Base-by-base conservation (phyloP, 1,140 invertebrate genomes). In the Lepidurus arcticus region DNA sequence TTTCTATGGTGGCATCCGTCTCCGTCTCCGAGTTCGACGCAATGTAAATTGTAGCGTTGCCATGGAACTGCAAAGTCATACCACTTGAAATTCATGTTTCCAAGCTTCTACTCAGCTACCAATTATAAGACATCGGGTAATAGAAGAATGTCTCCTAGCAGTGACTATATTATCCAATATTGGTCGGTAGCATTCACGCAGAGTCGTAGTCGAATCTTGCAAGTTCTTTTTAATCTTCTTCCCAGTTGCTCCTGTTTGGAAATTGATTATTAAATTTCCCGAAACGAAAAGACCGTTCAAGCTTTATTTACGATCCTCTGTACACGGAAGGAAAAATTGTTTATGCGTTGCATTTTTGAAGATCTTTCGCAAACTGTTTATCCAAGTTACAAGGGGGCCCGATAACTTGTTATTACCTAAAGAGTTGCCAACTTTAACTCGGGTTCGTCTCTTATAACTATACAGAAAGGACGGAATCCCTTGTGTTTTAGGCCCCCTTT, bases 31-130 rank as follows among this genome's bases (percentile, higher is more conserved):
- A 65, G 53, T 65, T 65, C 16, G 53, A 65, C 16, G 16, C 53
- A 65, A 65, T 65, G 53, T 65, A 65, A 65, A 21, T 65, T 65
- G 53, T 65, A 65, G 21, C 53, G 53, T 65, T 65, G 21, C 53
- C 53, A 65, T 65, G 53, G 53, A 21, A 65, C 53, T 65, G 53
- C 53, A 65, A 65, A 65, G 16, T 65, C 53, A 7, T 21, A 65
- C 53, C 34, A 21, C 13, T 65, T 65, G 10, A 21, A 65, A 65
- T 65, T 21, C 53, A 21, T n/a, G 16, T 65, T 21, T 65, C 53
- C 16, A n/a, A 34, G 34, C 34, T 34, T 34, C 34, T 65, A 13
- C 53, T 13, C 21, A 65, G n/a, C 8, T 21, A 5, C 21, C 16
- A n/a, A 65, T 21, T 65, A n/a, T 13, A 16, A 65, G 53, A 4